Evolutionary conservation across 1,140 invertebrate species (phyloP).

Genomic region (Neelides sp.): DNA sequence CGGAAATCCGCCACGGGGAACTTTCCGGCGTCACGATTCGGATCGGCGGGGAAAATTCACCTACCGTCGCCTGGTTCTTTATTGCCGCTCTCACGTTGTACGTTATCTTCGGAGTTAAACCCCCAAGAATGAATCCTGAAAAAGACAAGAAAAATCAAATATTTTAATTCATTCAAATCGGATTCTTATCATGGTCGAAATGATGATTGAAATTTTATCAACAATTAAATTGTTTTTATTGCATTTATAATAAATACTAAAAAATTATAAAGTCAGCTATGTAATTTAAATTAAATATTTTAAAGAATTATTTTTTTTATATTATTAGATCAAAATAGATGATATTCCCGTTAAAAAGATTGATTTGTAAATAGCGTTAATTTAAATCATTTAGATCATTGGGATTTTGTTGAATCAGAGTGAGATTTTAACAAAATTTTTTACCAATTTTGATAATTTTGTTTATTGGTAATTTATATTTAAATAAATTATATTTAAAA

Average conservation of each 20-base stretch:
- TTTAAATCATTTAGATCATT: too few species aligned
- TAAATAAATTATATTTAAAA: too few species aligned
- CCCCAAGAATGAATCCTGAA: conserved; percentile 25
- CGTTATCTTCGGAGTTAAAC: conserved; percentile 25
- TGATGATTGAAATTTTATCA: not conserved
- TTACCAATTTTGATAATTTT: too few species aligned
- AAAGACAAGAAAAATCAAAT: not conserved
- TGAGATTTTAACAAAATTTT: too few species aligned
- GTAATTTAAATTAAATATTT: not conserved
- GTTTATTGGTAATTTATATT: not conserved
- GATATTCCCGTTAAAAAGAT: too few species aligned
- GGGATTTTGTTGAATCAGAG: too few species aligned
- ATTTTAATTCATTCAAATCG: too few species aligned
- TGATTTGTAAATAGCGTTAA: too few species aligned
- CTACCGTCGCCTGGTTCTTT: conserved; percentile 23
- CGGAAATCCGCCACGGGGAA: conserved; percentile 12
- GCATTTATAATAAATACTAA: not conserved
- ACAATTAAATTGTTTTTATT: not conserved
- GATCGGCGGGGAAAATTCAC: conserved; percentile 17
- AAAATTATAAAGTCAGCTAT: not conserved
- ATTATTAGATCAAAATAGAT: too few species aligned
- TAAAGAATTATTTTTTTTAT: too few species aligned
- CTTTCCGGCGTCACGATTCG: conserved; percentile 14
- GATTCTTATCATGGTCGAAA: too few species aligned
- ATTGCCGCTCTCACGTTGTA: conserved; percentile 26